Percentiles rank a stretch among this genome's conserved stretches.
phyloP scores from a whole-genome alignment of 2,888 invertebrate genomes.

The Ennomos erosarius region DNA sequence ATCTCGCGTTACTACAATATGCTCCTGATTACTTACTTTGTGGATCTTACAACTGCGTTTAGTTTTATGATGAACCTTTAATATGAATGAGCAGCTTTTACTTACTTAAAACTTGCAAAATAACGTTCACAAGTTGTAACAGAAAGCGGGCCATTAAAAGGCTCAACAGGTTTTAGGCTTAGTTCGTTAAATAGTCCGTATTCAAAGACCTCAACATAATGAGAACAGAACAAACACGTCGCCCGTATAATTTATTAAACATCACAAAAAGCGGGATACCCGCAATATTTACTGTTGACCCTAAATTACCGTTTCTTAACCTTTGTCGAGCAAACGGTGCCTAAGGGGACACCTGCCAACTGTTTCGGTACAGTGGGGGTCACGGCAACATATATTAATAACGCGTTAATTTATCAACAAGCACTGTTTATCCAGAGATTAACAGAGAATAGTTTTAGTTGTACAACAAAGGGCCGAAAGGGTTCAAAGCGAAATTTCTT shows the following conservation, averaged over 20 bases:
- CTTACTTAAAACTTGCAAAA: too few species aligned
- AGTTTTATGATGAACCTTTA: too few species aligned
- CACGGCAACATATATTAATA: slow-evolving; percentile 84
- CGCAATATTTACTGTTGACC: slow-evolving; percentile 79
- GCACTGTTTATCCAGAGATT: slow-evolving; percentile 84
- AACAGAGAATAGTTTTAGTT: slow-evolving; percentile 85
- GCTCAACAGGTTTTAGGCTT: slow-evolving; percentile 49
- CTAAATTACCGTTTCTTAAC: slow-evolving; percentile 75
- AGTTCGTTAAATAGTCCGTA: slow-evolving; percentile 37
- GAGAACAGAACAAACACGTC: slow-evolving; percentile 65
- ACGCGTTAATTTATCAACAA: slow-evolving; percentile 84
- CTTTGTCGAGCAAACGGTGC: slow-evolving; percentile 76
- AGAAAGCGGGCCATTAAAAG: slow-evolving; percentile 43
- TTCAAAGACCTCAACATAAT: slow-evolving; percentile 54
- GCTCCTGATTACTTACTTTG: too few species aligned
- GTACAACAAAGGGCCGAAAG: slow-evolving; percentile 83
- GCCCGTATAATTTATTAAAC: slow-evolving; percentile 70
- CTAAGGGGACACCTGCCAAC: slow-evolving; percentile 80
- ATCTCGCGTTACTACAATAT: too few species aligned
- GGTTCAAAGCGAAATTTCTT: slow-evolving; percentile 85
- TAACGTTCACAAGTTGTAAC: slow-evolving; percentile 5
- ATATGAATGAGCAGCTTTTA: too few species aligned
- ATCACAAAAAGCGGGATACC: slow-evolving; percentile 72
- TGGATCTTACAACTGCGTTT: too few species aligned
- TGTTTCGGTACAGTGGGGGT: slow-evolving; percentile 52